Base-by-base conservation (phyloP, 2,888 invertebrate genomes). In the Onthophagus sagittarius region DNA sequence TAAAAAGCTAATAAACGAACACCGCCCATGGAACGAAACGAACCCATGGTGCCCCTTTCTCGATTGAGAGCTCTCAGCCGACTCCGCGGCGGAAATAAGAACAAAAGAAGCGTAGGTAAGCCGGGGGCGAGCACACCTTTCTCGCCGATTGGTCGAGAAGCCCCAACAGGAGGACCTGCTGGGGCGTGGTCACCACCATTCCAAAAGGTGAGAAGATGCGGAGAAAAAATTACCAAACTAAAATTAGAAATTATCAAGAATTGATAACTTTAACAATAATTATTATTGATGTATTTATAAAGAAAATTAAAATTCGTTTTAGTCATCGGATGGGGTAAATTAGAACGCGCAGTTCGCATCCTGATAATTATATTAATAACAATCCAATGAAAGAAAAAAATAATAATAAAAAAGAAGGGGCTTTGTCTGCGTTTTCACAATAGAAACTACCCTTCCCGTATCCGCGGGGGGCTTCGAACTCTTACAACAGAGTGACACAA, bases 341-440 rank as follows among this genome's bases (percentile, higher is more conserved):
- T 77, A 75, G 73, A 75, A 63, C 72, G 73, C 72, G 73, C 72
- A 71, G 62, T 73, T 73, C 75, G 72, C 73, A 74, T 70, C 69
- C 78, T 81, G 81, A 82, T 81, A 82, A 81, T 80, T 81, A 81
- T 82, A 82, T 81, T 82, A 83, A 82, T 83, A 82, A 82, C 80
- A 82, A 81, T 79, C 23, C 23, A 23, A 23, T 23, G 23, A 23
- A 23, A 23, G 23, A 23, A 23, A 23, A 23, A 23, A 23, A 23
- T n/a, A 23, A 23, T 23, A 23, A 23, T 23, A 23, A 23, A 23
- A 75, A 78, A 77, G 11, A 53, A 53, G 9, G 39, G 39, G 39
- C 39, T 53, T 53, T 53, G 39, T 53, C 39, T 7, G 3, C 23
- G 39, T 53, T 53, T 53, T 11, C 1, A 53, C 39, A 53, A 53